These are phyloP conservation scores for Serinus canaria DNA, from an alignment of 2,113 vertebrate species.

Conservation along the genomic window DNA sequence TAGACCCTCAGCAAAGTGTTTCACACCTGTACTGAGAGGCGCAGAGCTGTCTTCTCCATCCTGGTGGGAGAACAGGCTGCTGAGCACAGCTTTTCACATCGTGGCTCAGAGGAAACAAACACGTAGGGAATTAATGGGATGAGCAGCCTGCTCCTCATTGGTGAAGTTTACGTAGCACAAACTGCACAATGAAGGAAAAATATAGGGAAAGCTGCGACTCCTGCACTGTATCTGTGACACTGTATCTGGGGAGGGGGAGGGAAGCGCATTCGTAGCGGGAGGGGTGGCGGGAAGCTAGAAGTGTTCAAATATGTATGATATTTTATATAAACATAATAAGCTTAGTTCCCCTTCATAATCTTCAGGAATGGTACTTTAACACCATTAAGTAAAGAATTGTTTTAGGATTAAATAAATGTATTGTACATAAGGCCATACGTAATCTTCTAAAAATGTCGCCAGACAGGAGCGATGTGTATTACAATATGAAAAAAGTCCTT, in stretches of 20 bases:
- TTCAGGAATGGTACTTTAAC: slow-evolving; percentile 73
- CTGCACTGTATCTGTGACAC: slow-evolving; percentile 61
- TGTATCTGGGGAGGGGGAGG: slow-evolving; percentile 46
- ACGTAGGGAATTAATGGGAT: not conserved
- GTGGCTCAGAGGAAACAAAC: not conserved
- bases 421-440: slow-evolving; percentile 85
- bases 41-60: not conserved
- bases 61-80: not conserved
- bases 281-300: slow-evolving; percentile 49
- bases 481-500: slow-evolving; percentile 80
- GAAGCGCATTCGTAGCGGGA: slow-evolving; percentile 4
- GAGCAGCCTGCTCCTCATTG: not conserved
- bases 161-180: slow-evolving; percentile 56
- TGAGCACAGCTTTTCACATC: not conserved
- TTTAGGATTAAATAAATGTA: slow-evolving; percentile 76
- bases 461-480: slow-evolving; percentile 75
- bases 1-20: slow-evolving; percentile 7
- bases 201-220: slow-evolving; percentile 46
- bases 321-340: slow-evolving; percentile 74
- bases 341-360: slow-evolving; percentile 74
- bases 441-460: slow-evolving; percentile 76
- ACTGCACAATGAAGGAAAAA: slow-evolving; percentile 69
- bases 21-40: not conserved
- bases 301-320: slow-evolving; percentile 66
- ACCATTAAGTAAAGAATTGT: slow-evolving; percentile 68